Evolutionary conservation across 2,888 invertebrate species (phyloP), one percentile per base, ranked within the genome.

Genomic region (Oscheius sp.): DNA sequence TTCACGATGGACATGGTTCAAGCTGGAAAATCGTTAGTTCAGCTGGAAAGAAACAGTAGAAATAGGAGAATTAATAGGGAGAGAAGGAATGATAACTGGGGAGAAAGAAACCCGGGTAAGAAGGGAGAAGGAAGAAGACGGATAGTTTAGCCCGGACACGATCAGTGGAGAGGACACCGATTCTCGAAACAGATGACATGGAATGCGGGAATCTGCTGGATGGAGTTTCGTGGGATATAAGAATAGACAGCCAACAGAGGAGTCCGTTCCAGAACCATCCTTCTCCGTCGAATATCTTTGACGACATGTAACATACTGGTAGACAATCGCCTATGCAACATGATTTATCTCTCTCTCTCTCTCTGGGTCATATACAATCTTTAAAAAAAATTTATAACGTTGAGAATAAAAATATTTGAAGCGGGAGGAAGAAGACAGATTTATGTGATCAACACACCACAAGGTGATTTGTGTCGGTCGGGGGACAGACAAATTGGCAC

Each of bases 1-100:
- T 91, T 97, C 82, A 95, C 95, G 32, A 17, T 75, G 64, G 75
- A 76, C 62, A 75, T 75, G 70, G 73, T 79, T 24, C 70, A 73
- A 32, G 74, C 75, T 9, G 79, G 79, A 50, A 68, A 72, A 65
- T 73, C 77, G 6, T 47, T 79, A 9, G 77, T 79, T 20, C 77
- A 77, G 67, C 68, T 79, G 32, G 79, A 79, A 47, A 62, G 77
- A 33, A 77, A 75, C 36, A 71, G 71, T n/a, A 70, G 73, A n/a
- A 68, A 72, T 62, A 33, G 79, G 47, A 49, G 49, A 14, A 63
- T 66, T 14, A 72, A 73, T 17, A 64, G 68, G 54, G 66, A 67
- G 17, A 28, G 41, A 28, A 65, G 45, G 36, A 51, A 44, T n/a
- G 45, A 38, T 14, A 38, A n/a, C 22, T 57, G 51, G 32, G 41